Base-by-base conservation (phyloP, 2,888 invertebrate species). In the Apoda limacodes region DNA sequence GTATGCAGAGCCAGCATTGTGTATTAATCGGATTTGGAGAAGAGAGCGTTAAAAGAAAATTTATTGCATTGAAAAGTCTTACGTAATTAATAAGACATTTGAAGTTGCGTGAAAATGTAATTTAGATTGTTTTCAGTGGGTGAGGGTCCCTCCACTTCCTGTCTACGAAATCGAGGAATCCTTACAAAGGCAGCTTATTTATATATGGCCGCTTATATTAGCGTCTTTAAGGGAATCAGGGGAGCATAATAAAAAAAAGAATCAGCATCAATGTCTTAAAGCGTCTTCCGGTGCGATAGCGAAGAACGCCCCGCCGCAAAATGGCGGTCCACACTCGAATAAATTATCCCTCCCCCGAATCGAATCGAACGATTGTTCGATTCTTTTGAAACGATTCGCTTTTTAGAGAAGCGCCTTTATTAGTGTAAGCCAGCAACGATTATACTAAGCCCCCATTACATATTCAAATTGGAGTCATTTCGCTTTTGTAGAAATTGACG, bases 91-190 rank as follows among this genome's bases (percentile, higher is more conserved):
- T 80, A 78, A 80, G 78, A 76, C 80, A 78, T 78, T 78, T 80
- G 76, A 75, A 80, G 80, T 80, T 75, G 78, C 78, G 78, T 80
- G 80, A 80, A 80, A 80, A 80, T 78, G 80, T 80, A 80, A 80
- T 80, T 80, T 80, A 78, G 78, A 80, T 78, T 80, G 78, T 80
- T 78, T 78, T 72, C 61, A 59, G 58, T 54, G 51, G 58, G 48
- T 45, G 66, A 65, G 75, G 76, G 75, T 60, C 63, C 48, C 54
- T 42, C 40, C 43, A 60, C 55, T 71, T 74, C 74, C 68, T 71
- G 69, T 62, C 65, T 43, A 50, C 45, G 32, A 53, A 57, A 65
- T 61, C 52, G 52, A 42, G 51, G 53, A 52, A 47, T 56, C 55
- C 46, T 64, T 50, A 76, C 75, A 80, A 78, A 72, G 65, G 69